These are phyloP conservation scores for Microtus ochrogaster DNA, from an alignment of 2,113 vertebrate genomes.

Conservation along the genomic window DNA sequence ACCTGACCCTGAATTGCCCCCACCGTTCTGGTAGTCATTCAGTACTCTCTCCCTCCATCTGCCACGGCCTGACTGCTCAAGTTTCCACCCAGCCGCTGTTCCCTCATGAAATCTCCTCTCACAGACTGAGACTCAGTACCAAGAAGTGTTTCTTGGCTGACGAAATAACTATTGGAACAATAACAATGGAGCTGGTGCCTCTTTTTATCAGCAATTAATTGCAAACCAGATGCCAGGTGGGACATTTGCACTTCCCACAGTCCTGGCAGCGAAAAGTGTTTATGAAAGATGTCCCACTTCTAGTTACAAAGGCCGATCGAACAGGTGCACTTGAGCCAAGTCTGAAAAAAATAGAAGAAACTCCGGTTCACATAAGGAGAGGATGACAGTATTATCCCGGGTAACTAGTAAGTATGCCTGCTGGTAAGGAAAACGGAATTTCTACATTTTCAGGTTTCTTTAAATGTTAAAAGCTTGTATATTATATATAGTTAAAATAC, in stretches of 20 bases:
- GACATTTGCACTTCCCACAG: slow-evolving; percentile 69
- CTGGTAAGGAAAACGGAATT: slow-evolving; percentile 23
- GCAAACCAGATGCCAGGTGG: slow-evolving; percentile 62
- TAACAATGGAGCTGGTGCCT: slow-evolving; percentile 69
- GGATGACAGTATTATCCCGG: background rate
- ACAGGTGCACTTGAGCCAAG: slow-evolving; percentile 57
- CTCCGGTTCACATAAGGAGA: slow-evolving; percentile 52
- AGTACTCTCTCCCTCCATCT: too few species aligned
- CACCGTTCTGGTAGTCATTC: background rate
- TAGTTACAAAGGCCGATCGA: slow-evolving; percentile 65
- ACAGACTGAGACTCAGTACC: background rate
- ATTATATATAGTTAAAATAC: background rate
- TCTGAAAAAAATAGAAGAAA: slow-evolving; percentile 19
- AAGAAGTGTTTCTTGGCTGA: slow-evolving; percentile 42
- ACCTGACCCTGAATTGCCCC: background rate
- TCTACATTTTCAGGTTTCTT: slow-evolving; percentile 36
- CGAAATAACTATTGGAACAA: slow-evolving; percentile 63
- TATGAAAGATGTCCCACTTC: slow-evolving; percentile 65
- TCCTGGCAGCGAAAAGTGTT: slow-evolving; percentile 51
- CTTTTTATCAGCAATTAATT: slow-evolving; percentile 73
- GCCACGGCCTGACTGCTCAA: background rate
- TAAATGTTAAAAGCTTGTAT: background rate
- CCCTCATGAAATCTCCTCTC: background rate
- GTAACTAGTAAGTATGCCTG: background rate
- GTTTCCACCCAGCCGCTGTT: background rate